phyloP scores from a whole-genome alignment of 2,113 vertebrate genomes.

The Chionomys nivalis region DNA sequence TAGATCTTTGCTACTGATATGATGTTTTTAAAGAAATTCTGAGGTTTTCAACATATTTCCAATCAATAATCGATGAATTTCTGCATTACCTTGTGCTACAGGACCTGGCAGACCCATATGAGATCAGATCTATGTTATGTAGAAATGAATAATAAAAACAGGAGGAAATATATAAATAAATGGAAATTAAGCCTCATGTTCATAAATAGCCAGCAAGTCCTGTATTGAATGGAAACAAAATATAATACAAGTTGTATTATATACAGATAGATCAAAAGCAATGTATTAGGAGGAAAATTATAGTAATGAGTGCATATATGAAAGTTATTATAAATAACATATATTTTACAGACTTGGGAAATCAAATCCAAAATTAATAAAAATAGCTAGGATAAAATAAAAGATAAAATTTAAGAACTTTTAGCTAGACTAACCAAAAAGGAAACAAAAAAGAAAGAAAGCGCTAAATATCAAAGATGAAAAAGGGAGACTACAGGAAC shows the following conservation, averaged over 20 bases:
- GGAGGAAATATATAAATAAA: neutral
- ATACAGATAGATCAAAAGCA: neutral
- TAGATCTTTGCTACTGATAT: no score
- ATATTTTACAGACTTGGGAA: neutral
- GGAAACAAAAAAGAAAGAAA: neutral
- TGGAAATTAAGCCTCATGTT: neutral
- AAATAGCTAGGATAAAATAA: neutral
- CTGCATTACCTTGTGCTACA: no score
- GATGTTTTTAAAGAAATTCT: no score
- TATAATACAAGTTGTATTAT: neutral
- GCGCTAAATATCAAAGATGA: neutral
- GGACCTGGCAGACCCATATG: no score
- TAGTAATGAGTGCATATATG: neutral
- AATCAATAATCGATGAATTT: no score
- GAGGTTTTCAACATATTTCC: no score
- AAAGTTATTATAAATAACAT: neutral
- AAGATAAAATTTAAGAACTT: neutral
- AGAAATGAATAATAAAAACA: neutral
- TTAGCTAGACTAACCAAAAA: neutral
- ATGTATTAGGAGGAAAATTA: neutral
- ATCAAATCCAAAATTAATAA: neutral
- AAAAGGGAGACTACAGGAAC: neutral
- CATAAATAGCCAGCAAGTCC: neutral
- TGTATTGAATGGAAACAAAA: neutral
- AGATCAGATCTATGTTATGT: no score